Percentiles rank a stretch among this genome's conserved stretches.
These are phyloP conservation scores for Hirtodrosophila cameraria DNA, from an alignment of 2,888 invertebrate genomes.

Conservation along the genomic window DNA sequence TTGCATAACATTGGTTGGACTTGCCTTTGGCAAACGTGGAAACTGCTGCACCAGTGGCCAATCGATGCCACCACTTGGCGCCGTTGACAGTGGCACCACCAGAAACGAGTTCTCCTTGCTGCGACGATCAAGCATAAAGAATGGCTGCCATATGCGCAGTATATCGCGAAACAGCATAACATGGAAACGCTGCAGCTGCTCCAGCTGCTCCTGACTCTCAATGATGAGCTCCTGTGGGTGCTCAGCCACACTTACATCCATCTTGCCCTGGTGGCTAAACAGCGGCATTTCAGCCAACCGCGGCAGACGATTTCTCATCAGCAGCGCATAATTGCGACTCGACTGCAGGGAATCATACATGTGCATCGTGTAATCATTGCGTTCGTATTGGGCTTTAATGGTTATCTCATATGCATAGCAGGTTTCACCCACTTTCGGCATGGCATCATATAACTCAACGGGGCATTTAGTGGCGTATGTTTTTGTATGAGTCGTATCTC, in stretches of 20 bases:
- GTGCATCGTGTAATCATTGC: constrained; percentile 84
- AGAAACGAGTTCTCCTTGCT: constrained; percentile 86
- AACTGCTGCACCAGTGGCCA: constrained; percentile 86
- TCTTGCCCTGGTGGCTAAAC: constrained; percentile 88
- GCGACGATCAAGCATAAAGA: constrained; percentile 86
- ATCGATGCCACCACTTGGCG: constrained; percentile 85
- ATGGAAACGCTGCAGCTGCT: constrained; percentile 88
- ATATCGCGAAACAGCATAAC: constrained; percentile 90
- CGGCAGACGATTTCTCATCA: constrained; percentile 87
- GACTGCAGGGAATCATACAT: constrained; percentile 59
- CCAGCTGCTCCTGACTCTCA: constrained; percentile 84
- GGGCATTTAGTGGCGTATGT: constrained; percentile 55
- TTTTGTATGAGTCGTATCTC: constrained; percentile 39
- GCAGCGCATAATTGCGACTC: constrained; percentile 86
- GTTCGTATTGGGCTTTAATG: constrained; percentile 85
- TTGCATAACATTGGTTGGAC: constrained; percentile 85
- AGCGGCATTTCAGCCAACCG: constrained; percentile 89
- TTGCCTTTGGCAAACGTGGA: constrained; percentile 83
- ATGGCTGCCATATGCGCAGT: constrained; percentile 86
- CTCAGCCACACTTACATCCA: constrained; percentile 82
- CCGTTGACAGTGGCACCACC: constrained; percentile 84
- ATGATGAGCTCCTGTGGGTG: constrained; percentile 86
- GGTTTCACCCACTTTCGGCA: constrained; percentile 64
- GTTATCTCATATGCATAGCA: constrained; percentile 87
- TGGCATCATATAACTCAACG: constrained; percentile 63